Evolutionary conservation across 2,797 vertebrate species (phyloP).

Genomic region (Alca torda): DNA sequence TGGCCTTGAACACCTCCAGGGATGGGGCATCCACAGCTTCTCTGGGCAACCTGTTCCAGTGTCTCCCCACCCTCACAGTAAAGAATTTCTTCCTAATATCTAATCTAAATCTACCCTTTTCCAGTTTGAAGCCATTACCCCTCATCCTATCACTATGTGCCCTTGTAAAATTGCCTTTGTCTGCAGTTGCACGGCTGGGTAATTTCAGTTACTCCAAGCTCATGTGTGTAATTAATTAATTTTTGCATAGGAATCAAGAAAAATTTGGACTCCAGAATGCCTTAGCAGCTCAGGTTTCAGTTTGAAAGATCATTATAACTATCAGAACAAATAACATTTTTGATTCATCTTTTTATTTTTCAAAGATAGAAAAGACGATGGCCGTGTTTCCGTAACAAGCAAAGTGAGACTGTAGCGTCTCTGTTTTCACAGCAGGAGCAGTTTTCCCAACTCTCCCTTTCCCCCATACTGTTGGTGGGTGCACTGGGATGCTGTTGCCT

Average conservation of each 20-base stretch:
- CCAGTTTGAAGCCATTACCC: too few relatives aligned
- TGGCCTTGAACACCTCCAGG: too few relatives aligned
- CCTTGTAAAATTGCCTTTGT: background rate
- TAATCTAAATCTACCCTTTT: too few relatives aligned
- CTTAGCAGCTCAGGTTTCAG: background rate
- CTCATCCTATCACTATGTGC: too few relatives aligned
- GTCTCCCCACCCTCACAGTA: too few relatives aligned
- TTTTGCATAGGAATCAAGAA: background rate
- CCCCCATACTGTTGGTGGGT: background rate
- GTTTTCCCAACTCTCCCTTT: background rate
- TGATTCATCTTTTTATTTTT: background rate
- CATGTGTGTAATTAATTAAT: rapidly evolving
- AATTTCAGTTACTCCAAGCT: background rate
- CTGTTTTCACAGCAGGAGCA: background rate
- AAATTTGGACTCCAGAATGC: background rate
- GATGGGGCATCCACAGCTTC: too few relatives aligned
- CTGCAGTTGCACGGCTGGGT: background rate
- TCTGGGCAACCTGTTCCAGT: too few relatives aligned
- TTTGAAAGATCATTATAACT: background rate
- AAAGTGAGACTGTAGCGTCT: background rate
- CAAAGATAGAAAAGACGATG: background rate
- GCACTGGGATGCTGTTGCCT: background rate
- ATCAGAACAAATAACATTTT: background rate
- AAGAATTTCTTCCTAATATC: too few relatives aligned
- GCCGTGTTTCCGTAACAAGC: rapidly evolving